Base-by-base conservation (phyloP, 1,140 invertebrate genomes). In the Amyelois transitella region DNA sequence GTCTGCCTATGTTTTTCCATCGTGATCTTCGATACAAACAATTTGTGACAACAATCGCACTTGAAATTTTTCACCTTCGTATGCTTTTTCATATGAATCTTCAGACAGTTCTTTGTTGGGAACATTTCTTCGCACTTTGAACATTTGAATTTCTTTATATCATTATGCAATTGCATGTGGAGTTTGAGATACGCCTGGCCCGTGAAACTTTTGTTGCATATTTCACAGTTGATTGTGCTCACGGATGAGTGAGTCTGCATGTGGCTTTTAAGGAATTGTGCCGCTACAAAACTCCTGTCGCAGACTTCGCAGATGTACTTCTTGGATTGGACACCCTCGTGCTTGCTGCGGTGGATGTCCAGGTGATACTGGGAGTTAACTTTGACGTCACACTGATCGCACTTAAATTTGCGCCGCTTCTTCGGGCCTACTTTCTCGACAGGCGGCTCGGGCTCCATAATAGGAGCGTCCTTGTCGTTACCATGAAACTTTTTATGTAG, bases 121-220 rank as follows among this genome's bases (percentile, higher is more conserved):
- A 93, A 92, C 66, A 92, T 91, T 53, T 93, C 92, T 17, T 92
- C 90, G 53, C 92, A 93, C 47, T 92, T 92, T 14, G 91, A 91
- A 67, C 92, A 93, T 2, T 92, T 88, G 45, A 92, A 92, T 47
- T 92, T 92, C 62, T 92, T 92, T 6, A 92, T 90, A 58, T 92
- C 91, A 21, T 88, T 90, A 64, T 93, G 92, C 14, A 91, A 81
- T 58, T 91, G 90, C 75, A 92, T 91, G 32, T 91, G 91, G 0
- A 91, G 82, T 18, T 91, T 77, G 0, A 91, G 61, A 53, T 91
- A 91, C 18, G 91, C 91, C 20, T 91, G 88, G 0, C 91, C 91
- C 0, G 91, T 91, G 55, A 94, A 94, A 19, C 86, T 90, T 62
- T 93, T 93, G 28, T 91, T 90, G 69, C 93, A 94, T 6, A 91